phyloP scores from a whole-genome alignment of 2,888 invertebrate species.

The Hetaerina titia region DNA sequence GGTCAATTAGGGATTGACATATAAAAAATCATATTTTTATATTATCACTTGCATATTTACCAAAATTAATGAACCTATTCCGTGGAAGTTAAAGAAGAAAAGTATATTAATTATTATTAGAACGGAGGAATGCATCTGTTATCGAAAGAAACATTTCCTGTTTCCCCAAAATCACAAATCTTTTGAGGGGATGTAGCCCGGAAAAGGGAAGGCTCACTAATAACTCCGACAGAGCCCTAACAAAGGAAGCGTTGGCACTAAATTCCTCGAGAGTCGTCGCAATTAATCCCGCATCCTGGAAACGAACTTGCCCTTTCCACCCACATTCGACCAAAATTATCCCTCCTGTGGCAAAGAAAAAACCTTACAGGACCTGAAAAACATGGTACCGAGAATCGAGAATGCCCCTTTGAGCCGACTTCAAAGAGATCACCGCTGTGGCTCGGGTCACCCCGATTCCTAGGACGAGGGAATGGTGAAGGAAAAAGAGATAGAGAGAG shows the following conservation, averaged over 20 bases:
- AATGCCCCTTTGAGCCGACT: background rate
- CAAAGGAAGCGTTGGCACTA: background rate
- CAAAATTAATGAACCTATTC: too few relatives aligned
- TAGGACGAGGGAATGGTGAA: background rate
- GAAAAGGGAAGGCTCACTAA: background rate
- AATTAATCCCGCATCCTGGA: background rate
- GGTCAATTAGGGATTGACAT: too few relatives aligned
- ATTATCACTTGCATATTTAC: too few relatives aligned
- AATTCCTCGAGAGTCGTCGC: background rate
- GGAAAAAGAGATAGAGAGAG: background rate
- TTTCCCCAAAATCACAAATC: background rate
- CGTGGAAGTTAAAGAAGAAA: too few relatives aligned
- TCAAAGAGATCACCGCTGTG: background rate
- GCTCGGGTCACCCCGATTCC: background rate
- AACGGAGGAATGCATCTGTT: background rate
- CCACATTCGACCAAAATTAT: background rate
- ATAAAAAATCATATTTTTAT: too few relatives aligned
- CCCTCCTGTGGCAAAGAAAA: background rate
- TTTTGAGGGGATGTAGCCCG: background rate
- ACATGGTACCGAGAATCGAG: background rate
- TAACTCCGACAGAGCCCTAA: background rate
- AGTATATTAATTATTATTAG: too few relatives aligned
- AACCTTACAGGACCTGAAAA: background rate
- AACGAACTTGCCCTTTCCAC: background rate
- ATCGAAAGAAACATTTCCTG: background rate